Evolutionary conservation across 2,888 invertebrate species (phyloP).

Genomic region (Ariolimax columbianus): DNA sequence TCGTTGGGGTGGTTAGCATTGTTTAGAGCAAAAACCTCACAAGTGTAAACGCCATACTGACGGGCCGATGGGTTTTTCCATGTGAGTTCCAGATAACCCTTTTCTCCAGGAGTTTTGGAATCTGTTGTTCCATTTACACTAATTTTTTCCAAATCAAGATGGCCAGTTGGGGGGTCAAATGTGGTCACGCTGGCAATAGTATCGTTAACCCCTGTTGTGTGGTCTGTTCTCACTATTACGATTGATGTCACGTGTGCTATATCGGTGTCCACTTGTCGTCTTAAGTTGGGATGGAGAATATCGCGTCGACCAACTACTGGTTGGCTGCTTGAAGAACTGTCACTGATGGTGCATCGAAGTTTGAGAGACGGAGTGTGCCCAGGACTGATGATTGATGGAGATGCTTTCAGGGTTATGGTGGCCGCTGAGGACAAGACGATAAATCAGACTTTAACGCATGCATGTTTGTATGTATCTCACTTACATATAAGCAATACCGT

Average conservation of each 20-base stretch:
- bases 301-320: not conserved
- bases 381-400: slow-evolving; percentile 4
- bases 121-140: not conserved
- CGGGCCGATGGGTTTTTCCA: not conserved
- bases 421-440: not conserved
- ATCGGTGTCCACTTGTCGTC: not conserved
- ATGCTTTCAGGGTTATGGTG: not conserved
- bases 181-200: not conserved
- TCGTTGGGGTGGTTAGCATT: not conserved
- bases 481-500: too few relatives aligned
- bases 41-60: not conserved
- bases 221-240: not conserved
- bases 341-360: not conserved
- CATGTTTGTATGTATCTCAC: too few relatives aligned
- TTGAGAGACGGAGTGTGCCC: not conserved
- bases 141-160: not conserved
- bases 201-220: not conserved
- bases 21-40: slow-evolving; percentile 28
- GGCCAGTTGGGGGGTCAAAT: not conserved
- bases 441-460: too few relatives aligned
- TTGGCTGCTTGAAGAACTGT: not conserved
- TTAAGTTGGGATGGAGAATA: not conserved
- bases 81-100: slow-evolving; percentile 12
- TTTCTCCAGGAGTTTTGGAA: not conserved
- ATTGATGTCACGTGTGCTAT: slow-evolving; percentile 3